Base-by-base conservation (phyloP, 2,888 invertebrate species). In the Drosophila mimetica region DNA sequence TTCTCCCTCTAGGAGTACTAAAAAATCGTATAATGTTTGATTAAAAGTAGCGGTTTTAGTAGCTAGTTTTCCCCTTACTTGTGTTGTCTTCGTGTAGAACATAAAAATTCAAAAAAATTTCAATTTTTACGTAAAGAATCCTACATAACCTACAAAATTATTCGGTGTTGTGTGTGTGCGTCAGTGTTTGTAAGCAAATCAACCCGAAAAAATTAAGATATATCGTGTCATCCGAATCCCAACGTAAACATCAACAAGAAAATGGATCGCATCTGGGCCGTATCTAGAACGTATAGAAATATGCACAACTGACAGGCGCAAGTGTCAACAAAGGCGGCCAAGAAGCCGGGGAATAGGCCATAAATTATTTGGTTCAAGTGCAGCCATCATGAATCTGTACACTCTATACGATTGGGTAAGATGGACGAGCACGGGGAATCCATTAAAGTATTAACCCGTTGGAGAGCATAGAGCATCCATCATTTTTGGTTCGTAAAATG, bases 391-490 rank as follows among this genome's bases (percentile, higher is more conserved):
- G 90, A 90, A 89, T 89, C 75, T 90, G 8, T 84, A 87, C 54
- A 84, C 80, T 53, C 59, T 90, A 51, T 90, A 90, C 54, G 88
- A 88, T 74, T 90, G 90, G 90, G 90, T 90, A 90, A 76, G 90
- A 87, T 44, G 37, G 16, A 18, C 16, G 28, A 44, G 25, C 44
- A 6, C 1, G 37, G 37, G 37, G 7, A 52, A 44, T 22, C 44
- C 34, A 44, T 44, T 65, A 44, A 65, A 51, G 63, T 51, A 34
- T 64, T 50, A 65, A 50, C 63, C 65, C 65, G 4, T 50, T 50
- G 32, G 25, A 28, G n/a, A 52, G n/a, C 32, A 14, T 7, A 9
- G 13, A 37, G 20, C 60, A 48, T 52, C 18, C n/a, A 48, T 52
- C 60, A 60, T 59, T 52, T 34, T 18, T 30, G 6, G 6, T 16